Evolutionary conservation across 2,888 invertebrate genomes (phyloP).

Genomic region (Mythimna vitellina): DNA sequence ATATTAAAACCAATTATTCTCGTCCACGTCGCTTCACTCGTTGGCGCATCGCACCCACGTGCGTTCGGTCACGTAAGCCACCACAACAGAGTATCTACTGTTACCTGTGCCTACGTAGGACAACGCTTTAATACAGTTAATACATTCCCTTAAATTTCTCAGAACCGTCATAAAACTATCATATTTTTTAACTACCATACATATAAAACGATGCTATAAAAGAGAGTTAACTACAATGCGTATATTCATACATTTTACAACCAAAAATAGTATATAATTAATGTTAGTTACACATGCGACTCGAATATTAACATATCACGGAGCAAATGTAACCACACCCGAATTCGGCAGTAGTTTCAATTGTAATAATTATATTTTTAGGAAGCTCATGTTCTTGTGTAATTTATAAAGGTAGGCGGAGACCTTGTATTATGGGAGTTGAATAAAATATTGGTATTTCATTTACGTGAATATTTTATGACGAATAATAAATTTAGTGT

Average conservation of each 20-base stretch:
- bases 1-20: too few relatives aligned
- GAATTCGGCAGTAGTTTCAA: constrained; percentile 42
- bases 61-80: too few relatives aligned
- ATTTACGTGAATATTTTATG: neutral
- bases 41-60: too few relatives aligned
- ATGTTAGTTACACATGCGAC: constrained; percentile 63
- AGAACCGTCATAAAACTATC: neutral
- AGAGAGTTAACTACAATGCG: constrained; percentile 24
- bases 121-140: neutral
- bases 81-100: too few relatives aligned
- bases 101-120: too few relatives aligned
- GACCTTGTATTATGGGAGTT: constrained; percentile 9
- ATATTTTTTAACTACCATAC: constrained; percentile 30
- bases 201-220: constrained; percentile 30
- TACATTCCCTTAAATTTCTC: neutral
- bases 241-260: constrained; percentile 47
- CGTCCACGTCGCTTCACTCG: too few relatives aligned
- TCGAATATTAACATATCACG: constrained; percentile 56
- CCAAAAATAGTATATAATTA: constrained; percentile 54
- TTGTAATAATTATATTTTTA: constrained; percentile 41
- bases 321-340: constrained; percentile 48
- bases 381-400: constrained; percentile 40
- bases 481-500: neutral
- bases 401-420: constrained; percentile 24
- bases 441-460: constrained; percentile 15